phyloP scores from a whole-genome alignment of 2,113 vertebrate species.

The Hemiscyllium ocellatum region DNA sequence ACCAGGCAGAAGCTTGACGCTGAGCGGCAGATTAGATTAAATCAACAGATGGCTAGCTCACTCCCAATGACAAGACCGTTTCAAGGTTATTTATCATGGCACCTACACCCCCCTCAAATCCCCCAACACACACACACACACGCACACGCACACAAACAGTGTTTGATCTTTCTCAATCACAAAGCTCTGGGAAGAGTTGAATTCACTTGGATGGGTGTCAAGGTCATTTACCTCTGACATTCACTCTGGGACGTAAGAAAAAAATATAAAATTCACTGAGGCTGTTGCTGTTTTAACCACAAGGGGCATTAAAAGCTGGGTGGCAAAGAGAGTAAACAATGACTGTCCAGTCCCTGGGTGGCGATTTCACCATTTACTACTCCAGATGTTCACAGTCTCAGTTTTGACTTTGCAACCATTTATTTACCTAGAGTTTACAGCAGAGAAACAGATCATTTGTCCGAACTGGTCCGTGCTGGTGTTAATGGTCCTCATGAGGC shows the following conservation, averaged over 20 bases:
- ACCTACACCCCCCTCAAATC: background rate
- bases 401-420: background rate
- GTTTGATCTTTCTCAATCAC: background rate
- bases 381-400: background rate
- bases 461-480: background rate
- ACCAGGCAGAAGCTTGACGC: background rate
- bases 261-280: background rate
- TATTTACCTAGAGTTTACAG: background rate
- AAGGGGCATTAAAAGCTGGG: background rate
- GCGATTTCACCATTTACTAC: background rate
- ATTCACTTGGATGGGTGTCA: background rate
- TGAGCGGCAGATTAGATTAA: background rate
- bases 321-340: background rate
- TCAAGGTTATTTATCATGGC: background rate
- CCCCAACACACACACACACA: too few species aligned
- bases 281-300: background rate
- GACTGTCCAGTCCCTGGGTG: background rate
- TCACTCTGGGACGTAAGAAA: constrained; percentile 3
- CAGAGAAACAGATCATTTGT: background rate
- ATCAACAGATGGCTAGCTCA: constrained; percentile 23
- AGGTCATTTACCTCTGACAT: constrained; percentile 5
- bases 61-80: background rate
- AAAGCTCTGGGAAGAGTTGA: background rate
- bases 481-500: background rate
- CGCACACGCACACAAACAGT: too few species aligned